Conservation (phyloP, 2,888 invertebrate genomes). For the Drosophila imparisetae region DNA sequence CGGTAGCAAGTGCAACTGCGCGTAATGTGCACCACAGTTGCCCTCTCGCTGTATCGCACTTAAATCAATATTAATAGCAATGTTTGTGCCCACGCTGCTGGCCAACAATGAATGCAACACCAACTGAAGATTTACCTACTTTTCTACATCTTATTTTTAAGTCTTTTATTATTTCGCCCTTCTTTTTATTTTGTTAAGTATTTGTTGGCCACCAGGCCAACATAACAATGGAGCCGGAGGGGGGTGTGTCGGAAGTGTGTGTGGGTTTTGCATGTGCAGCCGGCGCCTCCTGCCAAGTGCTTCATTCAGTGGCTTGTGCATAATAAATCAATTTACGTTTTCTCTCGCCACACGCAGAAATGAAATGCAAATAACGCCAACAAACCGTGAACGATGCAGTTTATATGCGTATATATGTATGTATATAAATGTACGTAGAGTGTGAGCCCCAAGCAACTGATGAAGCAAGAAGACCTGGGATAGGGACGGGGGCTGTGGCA, state of each 20-base stretch:
- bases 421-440: neutral
- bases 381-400: constrained; percentile 68
- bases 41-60: constrained; percentile 34
- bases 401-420: constrained; percentile 10
- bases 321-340: constrained; percentile 78
- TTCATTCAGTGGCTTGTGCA: constrained; percentile 71
- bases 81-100: constrained; percentile 56
- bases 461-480: neutral
- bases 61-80: constrained; percentile 74
- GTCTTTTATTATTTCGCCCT: neutral
- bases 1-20: constrained; percentile 5
- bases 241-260: neutral
- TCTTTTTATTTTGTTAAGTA: constrained; percentile 12
- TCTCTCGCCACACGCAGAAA: constrained; percentile 68
- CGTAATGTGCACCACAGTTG: constrained; percentile 28
- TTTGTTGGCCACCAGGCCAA: constrained; percentile 27
- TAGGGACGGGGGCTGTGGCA: neutral
- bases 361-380: constrained; percentile 77
- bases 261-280: constrained; percentile 24
- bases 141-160: constrained; percentile 21
- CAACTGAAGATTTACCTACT: constrained; percentile 62
- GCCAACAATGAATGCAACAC: constrained; percentile 40
- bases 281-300: constrained; percentile 48
- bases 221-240: neutral
- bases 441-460: constrained; percentile 16